These are phyloP conservation scores for Elysia crispata DNA, from an alignment of 2,888 invertebrate species.

Conservation along the genomic window DNA sequence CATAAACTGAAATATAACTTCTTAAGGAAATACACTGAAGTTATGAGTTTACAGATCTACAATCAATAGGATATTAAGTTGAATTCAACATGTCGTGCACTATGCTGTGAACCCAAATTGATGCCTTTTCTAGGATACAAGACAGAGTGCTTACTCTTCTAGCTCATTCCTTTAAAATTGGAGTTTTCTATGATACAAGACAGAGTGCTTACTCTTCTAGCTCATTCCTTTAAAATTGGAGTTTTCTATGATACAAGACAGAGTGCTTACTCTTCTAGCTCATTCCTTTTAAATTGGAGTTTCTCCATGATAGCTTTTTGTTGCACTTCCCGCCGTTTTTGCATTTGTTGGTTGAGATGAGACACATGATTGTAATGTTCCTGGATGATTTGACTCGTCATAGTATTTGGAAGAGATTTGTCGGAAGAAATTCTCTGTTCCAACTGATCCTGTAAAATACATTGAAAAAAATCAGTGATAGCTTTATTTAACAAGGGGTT, in stretches of 20 bases:
- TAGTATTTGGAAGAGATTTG: slow-evolving; percentile 54
- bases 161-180: too few relatives aligned
- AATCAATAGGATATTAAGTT: too few relatives aligned
- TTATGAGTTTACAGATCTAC: too few relatives aligned
- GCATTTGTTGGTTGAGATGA: slow-evolving; percentile 66
- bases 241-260: neutral
- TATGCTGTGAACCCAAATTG: too few relatives aligned
- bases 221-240: too few relatives aligned
- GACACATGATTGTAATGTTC: slow-evolving; percentile 69
- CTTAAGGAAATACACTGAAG: too few relatives aligned
- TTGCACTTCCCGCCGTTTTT: slow-evolving; percentile 65
- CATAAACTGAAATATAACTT: too few relatives aligned
- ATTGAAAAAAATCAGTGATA: neutral
- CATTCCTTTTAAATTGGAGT: slow-evolving; percentile 67
- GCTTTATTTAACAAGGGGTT: neutral
- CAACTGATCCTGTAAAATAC: slow-evolving; percentile 58
- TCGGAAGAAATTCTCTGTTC: slow-evolving; percentile 57
- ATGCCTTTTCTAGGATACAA: too few relatives aligned
- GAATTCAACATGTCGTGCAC: too few relatives aligned
- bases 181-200: too few relatives aligned
- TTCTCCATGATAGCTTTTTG: slow-evolving; percentile 70
- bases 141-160: too few relatives aligned
- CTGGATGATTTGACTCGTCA: slow-evolving; percentile 68
- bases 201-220: too few relatives aligned
- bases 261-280: slow-evolving; percentile 63